These are phyloP conservation scores for Catharus fuscescens DNA, from an alignment of 2,113 vertebrate species.

Conservation along the genomic window DNA sequence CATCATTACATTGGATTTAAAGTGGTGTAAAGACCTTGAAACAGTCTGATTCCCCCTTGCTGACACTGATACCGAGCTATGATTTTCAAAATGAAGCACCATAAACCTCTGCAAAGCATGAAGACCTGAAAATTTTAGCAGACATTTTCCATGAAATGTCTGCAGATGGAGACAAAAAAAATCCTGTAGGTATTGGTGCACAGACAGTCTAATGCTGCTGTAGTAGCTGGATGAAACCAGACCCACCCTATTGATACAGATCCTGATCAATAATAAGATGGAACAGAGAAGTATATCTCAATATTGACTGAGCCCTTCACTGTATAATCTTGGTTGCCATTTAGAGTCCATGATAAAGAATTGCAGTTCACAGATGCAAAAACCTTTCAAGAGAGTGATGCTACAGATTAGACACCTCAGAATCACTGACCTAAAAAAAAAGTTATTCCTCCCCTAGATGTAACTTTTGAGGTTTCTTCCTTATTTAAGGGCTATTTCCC, in stretches of 20 bases:
- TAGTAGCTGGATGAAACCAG: background rate
- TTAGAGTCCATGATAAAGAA: background rate
- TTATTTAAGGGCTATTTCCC: conserved; percentile 1
- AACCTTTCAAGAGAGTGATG: background rate
- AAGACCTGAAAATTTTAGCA: background rate
- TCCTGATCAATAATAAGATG: background rate
- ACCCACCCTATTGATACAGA: background rate
- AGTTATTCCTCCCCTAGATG: background rate
- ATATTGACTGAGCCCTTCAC: background rate
- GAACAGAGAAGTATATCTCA: background rate
- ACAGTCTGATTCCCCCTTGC: background rate
- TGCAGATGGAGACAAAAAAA: background rate
- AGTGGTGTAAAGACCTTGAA: background rate
- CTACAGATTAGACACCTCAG: background rate
- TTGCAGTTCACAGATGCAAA: conserved; percentile 17
- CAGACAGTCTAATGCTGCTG: background rate
- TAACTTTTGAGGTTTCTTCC: conserved; percentile 12
- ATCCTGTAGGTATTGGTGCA: background rate
- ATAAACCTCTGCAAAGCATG: background rate
- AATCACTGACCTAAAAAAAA: conserved; percentile 25
- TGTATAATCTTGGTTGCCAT: background rate
- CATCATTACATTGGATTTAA: background rate
- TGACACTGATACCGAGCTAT: background rate
- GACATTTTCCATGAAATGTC: background rate
- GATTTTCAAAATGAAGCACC: background rate